Base-by-base conservation (phyloP, 53 echinoderm and acorn worm species). In the Apostichopus leukothele region DNA sequence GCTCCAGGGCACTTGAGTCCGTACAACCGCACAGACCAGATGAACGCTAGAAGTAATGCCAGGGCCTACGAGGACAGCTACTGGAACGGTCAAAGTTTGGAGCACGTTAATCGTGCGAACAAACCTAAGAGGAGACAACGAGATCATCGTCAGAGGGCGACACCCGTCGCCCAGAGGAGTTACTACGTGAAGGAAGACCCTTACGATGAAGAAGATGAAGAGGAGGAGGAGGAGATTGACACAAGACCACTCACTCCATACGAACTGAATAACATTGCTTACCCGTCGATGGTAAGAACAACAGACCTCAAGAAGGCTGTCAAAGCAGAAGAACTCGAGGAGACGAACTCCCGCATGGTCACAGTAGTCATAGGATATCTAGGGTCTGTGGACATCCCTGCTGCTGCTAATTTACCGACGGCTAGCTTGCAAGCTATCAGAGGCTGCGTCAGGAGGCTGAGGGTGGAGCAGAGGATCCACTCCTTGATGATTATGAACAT, bases 401-500 rank as follows among this genome's bases (percentile, higher is more conserved):
- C 99, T 7, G 92, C 95, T 4, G 99, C 99, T 9, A 99, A 99
- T 76, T 91, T 99, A 71, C 99, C 95, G 18, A 99, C 94, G 4
- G 99, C 99, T 25, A 99, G 99, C 88, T 90, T 99, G 50, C 99
- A 99, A 88, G 99, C 99, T 39, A 99, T 99, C 51, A 90, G 99
- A 73, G 96, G 99, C 60, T 99, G 99, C 86, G 99, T 99, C 16
- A 86, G 99, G 74, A 93, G 99, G 66, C 88, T 99, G 50, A 94
- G 94, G 27, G 90, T 94, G 76, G 99, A 99, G 74, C 99, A 99
- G 77, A 90, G 99, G 66, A 90, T 99, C 27, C 99, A 99, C 51
- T 95, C 99, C 3, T 78, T 96, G 57, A 94, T 99, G 93, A 25
- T 96, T 89, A 99, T 99, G 99, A 93, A 96, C 86, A 94, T 99